These are phyloP conservation scores for Lucifuga dentata DNA, from an alignment of 2,113 vertebrate genomes.

Conservation along the genomic window DNA sequence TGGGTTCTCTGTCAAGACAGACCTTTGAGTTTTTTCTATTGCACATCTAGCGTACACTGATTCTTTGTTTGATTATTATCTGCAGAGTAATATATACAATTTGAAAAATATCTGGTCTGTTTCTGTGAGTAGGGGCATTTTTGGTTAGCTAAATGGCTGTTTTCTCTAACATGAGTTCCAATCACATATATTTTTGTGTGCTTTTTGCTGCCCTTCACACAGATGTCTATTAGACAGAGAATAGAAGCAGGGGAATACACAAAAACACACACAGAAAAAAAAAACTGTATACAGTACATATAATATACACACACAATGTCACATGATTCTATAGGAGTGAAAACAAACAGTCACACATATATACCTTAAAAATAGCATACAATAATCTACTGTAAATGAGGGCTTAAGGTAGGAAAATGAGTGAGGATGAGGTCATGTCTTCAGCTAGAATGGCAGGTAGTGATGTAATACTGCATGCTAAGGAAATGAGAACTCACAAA, in stretches of 20 bases:
- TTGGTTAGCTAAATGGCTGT: constrained; percentile 1
- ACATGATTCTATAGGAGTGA: too few relatives aligned
- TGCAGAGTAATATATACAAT: too few relatives aligned
- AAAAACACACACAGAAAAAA: neutral
- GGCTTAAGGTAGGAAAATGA: constrained; percentile 14
- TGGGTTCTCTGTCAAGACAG: too few relatives aligned
- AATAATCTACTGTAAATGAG: constrained; percentile 35
- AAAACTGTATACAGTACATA: neutral
- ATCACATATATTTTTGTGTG: constrained; percentile 42
- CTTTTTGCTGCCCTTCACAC: constrained; percentile 9
- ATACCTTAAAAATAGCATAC: constrained; percentile 22
- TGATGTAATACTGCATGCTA: constrained; percentile 25
- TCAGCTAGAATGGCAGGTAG: constrained; percentile 23
- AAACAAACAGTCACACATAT: neutral
- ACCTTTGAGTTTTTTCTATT: too few relatives aligned
- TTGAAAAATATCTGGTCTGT: too few relatives aligned
- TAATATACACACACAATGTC: constrained; percentile 4
- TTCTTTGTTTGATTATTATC: too few relatives aligned
- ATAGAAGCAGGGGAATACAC: constrained; percentile 14
- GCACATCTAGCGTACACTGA: too few relatives aligned
- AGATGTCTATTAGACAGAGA: constrained; percentile 49
- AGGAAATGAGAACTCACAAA: constrained; percentile 28
- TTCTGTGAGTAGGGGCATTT: too few relatives aligned
- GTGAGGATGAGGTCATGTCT: constrained; percentile 30
- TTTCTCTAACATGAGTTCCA: constrained; percentile 37